These are phyloP conservation scores for Macrophya alboannulata DNA, from an alignment of 2,888 invertebrate genomes.

Conservation along the genomic window DNA sequence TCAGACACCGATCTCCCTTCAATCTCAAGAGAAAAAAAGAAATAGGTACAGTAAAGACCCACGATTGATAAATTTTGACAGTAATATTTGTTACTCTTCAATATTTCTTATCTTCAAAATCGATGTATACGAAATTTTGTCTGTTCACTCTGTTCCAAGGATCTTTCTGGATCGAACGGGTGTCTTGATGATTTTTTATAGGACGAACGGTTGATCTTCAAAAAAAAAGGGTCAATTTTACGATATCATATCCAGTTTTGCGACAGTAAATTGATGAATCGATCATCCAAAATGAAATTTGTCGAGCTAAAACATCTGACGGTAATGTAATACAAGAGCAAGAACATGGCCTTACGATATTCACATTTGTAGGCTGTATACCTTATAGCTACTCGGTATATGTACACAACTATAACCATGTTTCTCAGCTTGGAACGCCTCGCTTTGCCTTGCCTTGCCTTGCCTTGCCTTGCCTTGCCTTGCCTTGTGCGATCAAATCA, in stretches of 20 bases:
- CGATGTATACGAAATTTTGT: not conserved
- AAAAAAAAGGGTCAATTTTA: not conserved
- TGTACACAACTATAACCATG: constrained; percentile 15
- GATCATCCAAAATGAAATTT: not conserved
- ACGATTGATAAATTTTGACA: no score
- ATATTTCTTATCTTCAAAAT: not conserved
- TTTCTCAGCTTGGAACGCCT: constrained; percentile 4
- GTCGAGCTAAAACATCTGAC: not conserved
- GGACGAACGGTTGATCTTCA: not conserved
- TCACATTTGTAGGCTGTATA: not conserved
- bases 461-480: not conserved
- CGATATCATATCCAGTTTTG: not conserved
- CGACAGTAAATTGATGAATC: not conserved
- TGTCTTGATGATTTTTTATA: not conserved
- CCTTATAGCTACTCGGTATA: not conserved
- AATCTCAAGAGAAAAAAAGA: not conserved
- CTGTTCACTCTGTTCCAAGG: not conserved
- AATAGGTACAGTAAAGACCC: no score
- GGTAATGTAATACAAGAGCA: not conserved
- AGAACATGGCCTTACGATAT: not conserved
- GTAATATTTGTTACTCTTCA: not conserved
- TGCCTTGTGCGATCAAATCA: constrained; percentile 41
- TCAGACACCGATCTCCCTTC: not conserved
- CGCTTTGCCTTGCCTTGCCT: not conserved
- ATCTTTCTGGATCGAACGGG: not conserved